phyloP scores from a whole-genome alignment of 1,140 invertebrate species.

The Philaenus spumarius region DNA sequence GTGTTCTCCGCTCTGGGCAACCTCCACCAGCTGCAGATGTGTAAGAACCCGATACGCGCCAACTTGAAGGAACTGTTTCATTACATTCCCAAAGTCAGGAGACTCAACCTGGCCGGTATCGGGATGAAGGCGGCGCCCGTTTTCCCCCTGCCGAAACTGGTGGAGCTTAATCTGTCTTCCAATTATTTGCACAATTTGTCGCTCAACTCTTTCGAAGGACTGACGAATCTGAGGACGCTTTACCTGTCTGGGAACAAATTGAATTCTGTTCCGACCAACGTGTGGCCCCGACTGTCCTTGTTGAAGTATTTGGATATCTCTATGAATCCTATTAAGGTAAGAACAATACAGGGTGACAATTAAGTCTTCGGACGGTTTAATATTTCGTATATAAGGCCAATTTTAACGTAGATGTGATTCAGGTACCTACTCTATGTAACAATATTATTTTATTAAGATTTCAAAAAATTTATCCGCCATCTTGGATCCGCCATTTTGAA shows the following conservation, averaged over 20 bases:
- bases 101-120: constrained; percentile 64
- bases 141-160: constrained; percentile 61
- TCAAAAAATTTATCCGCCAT: no score
- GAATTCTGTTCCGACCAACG: constrained; percentile 52
- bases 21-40: constrained; percentile 70
- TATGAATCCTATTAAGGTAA: constrained; percentile 55
- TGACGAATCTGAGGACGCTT: constrained; percentile 55
- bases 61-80: constrained; percentile 88
- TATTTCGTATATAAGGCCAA: no score
- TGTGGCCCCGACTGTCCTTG: constrained; percentile 48
- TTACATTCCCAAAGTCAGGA: constrained; percentile 70
- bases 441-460: no score
- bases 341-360: no score
- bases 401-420: no score
- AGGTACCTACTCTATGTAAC: no score
- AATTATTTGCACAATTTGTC: constrained; percentile 59
- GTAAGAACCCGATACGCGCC: constrained; percentile 70
- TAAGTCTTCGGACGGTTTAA: no score
- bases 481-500: no score
- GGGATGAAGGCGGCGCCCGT: constrained; percentile 64
- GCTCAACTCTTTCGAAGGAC: constrained; percentile 52
- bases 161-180: constrained; percentile 65
- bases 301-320: constrained; percentile 56
- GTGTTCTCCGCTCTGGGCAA: constrained; percentile 75
- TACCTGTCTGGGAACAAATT: constrained; percentile 60